phyloP scores from a whole-genome alignment of 2,888 invertebrate species.

The Germaria angustata region DNA sequence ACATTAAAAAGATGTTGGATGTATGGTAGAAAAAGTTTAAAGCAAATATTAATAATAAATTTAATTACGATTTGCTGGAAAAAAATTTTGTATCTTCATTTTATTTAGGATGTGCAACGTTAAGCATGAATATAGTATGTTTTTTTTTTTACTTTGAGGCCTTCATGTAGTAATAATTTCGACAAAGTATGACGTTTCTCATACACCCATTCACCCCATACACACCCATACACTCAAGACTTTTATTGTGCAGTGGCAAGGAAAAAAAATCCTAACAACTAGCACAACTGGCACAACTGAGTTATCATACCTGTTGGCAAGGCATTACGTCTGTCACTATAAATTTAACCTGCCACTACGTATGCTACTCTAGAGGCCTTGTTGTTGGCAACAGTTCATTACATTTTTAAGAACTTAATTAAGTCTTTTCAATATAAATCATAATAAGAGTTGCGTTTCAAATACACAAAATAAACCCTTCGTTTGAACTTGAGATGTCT shows the following conservation, averaged over 20 bases:
- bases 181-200: conserved; percentile 34
- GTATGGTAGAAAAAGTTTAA: neutral
- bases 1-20: neutral
- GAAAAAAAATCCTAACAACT: neutral
- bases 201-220: no score
- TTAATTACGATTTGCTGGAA: conserved; percentile 44
- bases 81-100: neutral
- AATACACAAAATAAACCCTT: conserved; percentile 13
- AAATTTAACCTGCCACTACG: neutral
- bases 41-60: conserved; percentile 5
- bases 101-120: conserved; percentile 13
- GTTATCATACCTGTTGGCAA: conserved; percentile 44
- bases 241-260: no score
- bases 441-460: neutral
- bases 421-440: conserved; percentile 51
- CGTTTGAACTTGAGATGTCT: neutral
- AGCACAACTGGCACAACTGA: neutral
- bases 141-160: neutral
- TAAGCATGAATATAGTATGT: neutral
- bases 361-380: neutral
- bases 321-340: conserved; percentile 25
- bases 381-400: conserved; percentile 49
- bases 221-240: no score
- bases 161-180: conserved; percentile 16
- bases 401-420: conserved; percentile 61